Evolutionary conservation across 2,797 vertebrate species (phyloP).

Genomic region (Lepidocolaptes lacrymiger): DNA sequence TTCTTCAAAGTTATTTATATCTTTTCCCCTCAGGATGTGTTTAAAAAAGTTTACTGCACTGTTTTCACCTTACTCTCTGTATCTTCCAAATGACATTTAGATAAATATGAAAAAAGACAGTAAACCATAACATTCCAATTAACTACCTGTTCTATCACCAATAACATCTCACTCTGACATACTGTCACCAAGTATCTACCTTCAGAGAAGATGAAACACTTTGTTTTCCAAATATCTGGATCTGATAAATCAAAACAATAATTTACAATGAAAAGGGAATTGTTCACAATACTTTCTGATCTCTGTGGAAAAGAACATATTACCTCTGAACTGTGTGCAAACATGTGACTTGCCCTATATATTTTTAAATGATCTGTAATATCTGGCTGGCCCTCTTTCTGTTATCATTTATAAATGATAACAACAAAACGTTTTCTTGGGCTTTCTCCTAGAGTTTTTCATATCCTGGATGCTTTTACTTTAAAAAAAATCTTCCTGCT

Average conservation of each 20-base stretch:
- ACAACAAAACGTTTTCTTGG: neutral
- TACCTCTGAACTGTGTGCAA: neutral
- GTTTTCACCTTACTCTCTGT: neutral
- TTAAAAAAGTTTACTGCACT: slow-evolving; percentile 4
- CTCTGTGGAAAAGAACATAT: neutral
- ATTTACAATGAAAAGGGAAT: neutral
- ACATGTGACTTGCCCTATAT: neutral
- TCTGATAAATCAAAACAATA: slow-evolving; percentile 6
- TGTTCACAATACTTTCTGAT: neutral
- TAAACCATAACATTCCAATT: slow-evolving; percentile 7
- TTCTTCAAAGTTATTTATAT: neutral
- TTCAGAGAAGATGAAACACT: neutral
- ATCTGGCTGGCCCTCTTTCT: neutral
- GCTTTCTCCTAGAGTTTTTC: neutral
- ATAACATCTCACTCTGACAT: neutral
- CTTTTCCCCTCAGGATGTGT: neutral
- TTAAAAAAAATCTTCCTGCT: neutral
- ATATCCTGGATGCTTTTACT: neutral
- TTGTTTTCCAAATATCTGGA: neutral
- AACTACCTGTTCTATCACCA: neutral
- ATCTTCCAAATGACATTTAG: slow-evolving; percentile 1
- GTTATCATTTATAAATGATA: neutral
- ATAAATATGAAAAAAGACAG: neutral
- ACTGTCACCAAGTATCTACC: neutral
- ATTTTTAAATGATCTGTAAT: neutral